These are phyloP conservation scores for Cygnus olor DNA, from an alignment of 2,797 vertebrate genomes.

Conservation along the genomic window DNA sequence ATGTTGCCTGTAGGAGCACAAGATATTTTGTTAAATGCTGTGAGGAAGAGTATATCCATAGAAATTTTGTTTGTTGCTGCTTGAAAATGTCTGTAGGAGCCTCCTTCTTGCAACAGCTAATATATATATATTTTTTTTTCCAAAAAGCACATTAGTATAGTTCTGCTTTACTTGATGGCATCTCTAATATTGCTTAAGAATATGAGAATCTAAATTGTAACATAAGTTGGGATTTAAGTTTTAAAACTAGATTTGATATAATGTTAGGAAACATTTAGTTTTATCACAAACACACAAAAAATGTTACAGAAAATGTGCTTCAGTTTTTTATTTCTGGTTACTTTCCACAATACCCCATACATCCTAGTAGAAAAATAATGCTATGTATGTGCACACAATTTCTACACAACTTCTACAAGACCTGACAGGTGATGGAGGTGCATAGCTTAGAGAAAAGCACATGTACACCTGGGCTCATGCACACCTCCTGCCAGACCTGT, in stretches of 20 bases:
- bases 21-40: background rate
- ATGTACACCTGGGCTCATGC: accelerated
- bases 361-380: background rate
- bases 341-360: background rate
- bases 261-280: background rate
- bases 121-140: background rate
- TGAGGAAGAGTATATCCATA: background rate
- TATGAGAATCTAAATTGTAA: background rate
- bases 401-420: background rate
- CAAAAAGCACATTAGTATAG: background rate
- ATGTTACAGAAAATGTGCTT: background rate
- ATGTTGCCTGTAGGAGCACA: background rate
- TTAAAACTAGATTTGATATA: background rate
- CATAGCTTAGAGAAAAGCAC: background rate
- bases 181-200: background rate
- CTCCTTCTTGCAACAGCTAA: background rate
- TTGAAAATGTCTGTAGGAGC: background rate
- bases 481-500: background rate
- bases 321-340: background rate
- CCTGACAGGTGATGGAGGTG: background rate
- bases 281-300: background rate
- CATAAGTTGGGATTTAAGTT: background rate
- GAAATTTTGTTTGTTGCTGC: background rate
- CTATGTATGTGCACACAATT: accelerated
- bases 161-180: background rate